Conservation (phyloP, 64 coral and sea anemone genomes). For the Montipora capricornis region DNA sequence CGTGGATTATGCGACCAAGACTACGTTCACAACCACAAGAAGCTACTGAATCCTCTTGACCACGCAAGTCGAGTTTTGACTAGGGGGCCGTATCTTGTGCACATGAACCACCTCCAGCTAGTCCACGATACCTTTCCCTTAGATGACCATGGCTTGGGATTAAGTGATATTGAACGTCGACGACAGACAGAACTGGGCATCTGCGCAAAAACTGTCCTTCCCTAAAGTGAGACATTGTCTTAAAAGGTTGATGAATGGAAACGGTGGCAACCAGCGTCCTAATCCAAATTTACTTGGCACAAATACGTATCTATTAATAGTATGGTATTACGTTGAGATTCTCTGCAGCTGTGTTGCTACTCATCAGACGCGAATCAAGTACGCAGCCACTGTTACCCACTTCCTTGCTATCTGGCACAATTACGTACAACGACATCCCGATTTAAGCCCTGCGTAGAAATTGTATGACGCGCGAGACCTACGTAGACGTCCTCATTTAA, state of each 20-base stretch:
- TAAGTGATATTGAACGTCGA: not conserved
- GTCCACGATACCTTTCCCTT: not conserved
- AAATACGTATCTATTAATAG: not conserved
- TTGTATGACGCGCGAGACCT: constrained; percentile 64
- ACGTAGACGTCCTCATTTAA: constrained; percentile 36
- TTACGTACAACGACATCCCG: not conserved
- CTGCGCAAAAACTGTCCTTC: constrained; percentile 4
- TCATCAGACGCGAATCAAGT: constrained; percentile 9
- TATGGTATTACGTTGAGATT: constrained; percentile 26
- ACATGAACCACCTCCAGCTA: constrained; percentile 32
- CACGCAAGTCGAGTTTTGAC: not conserved
- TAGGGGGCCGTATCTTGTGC: not conserved
- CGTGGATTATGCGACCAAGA: constrained; percentile 3
- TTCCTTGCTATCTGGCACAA: constrained; percentile 63
- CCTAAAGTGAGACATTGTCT: not conserved
- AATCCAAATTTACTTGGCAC: too few species aligned
- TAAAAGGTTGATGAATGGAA: not conserved
- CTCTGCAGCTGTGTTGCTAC: constrained; percentile 34
- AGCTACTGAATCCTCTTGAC: constrained; percentile 3
- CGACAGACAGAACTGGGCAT: constrained; percentile 50
- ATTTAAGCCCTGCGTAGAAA: not conserved
- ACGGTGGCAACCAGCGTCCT: not conserved
- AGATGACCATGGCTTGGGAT: not conserved
- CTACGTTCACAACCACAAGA: constrained; percentile 16
- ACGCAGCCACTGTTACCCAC: constrained; percentile 10